phyloP scores from a whole-genome alignment of 2,888 invertebrate genomes.

The Odontocerum albicorne region DNA sequence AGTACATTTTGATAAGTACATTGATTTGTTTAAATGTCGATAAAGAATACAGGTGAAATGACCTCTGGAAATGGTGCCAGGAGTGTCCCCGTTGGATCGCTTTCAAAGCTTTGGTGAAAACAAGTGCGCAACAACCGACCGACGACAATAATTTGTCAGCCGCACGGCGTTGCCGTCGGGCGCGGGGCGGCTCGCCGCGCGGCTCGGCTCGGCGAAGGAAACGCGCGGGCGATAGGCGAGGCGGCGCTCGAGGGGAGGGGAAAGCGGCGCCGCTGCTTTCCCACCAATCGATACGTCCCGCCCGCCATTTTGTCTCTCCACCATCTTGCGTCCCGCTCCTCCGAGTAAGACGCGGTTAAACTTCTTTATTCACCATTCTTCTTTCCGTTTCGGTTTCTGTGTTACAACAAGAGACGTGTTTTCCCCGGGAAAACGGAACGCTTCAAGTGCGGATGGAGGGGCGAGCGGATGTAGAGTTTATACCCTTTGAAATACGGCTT shows the following conservation, averaged over 20 bases:
- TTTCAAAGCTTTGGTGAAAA: too few species aligned
- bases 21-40: too few species aligned
- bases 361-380: slow-evolving; percentile 32
- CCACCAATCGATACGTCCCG: slow-evolving; percentile 36
- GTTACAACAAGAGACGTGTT: slow-evolving; percentile 29
- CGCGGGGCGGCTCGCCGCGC: not conserved
- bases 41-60: too few species aligned
- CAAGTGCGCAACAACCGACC: too few species aligned
- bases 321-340: slow-evolving; percentile 10
- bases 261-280: slow-evolving; percentile 23
- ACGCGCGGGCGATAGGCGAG: not conserved
- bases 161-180: not conserved
- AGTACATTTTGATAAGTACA: too few species aligned
- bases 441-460: slow-evolving; percentile 13
- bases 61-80: too few species aligned
- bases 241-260: slow-evolving; percentile 3
- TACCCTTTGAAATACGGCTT: slow-evolving; percentile 21
- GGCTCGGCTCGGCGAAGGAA: not conserved
- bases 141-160: too few species aligned
- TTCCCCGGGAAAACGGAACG: slow-evolving; percentile 18
- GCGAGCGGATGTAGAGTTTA: slow-evolving; percentile 24
- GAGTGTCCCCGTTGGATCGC: too few species aligned
- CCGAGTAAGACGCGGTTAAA: slow-evolving; percentile 26
- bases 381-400: slow-evolving; percentile 31
- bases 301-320: slow-evolving; percentile 34